Evolutionary conservation across 2,888 invertebrate species (phyloP), one percentile per base, ranked within the genome.

Genomic region (Eristalis arbustorum): DNA sequence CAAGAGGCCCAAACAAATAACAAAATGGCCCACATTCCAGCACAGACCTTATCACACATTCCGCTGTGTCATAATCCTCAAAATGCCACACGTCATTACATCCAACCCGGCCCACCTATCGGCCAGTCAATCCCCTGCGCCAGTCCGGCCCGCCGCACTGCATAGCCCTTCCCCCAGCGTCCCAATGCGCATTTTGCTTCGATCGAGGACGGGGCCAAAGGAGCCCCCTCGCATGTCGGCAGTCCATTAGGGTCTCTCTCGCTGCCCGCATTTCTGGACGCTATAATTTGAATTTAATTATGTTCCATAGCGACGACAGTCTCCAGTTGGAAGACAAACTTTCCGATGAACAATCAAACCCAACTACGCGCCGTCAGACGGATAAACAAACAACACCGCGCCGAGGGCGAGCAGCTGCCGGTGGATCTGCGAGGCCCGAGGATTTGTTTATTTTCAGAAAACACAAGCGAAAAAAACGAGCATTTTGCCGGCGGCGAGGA

Each of bases 231-330:
- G 78, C 82, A 87, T 83, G 85, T 71, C 66, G 59, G 18, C 22
- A 14, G 25, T 42, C 73, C 82, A 82, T 85, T 82, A 85, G 61
- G 63, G 23, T 5, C 8, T n/a, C 31, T 31, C 31, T 31, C 31
- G 4, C 10, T 5, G 8, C 10, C 31, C 3, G 11, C 13, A 8
- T 61, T 84, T 73, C 28, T 56, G 72, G 81, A 87, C 82, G 77
- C 77, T 77, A 85, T 85, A 82, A 85, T 77, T 61, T 59, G 57
- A 87, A 77, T 81, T 82, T 61, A 74, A 82, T 85, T 82, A 74
- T 40, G 61, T 61, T 81, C 63, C 66, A 28, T 22, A 72, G 23
- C 3, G 62, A 59, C 64, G 25, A 66, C 14, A 31, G 4, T 28
- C 4, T 5, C 3, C n/a, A 23, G 8, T 18, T n/a, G 0, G n/a